phyloP scores from a whole-genome alignment of 92 coral and sea anemone species.

The Epizoanthus illoricatus region DNA sequence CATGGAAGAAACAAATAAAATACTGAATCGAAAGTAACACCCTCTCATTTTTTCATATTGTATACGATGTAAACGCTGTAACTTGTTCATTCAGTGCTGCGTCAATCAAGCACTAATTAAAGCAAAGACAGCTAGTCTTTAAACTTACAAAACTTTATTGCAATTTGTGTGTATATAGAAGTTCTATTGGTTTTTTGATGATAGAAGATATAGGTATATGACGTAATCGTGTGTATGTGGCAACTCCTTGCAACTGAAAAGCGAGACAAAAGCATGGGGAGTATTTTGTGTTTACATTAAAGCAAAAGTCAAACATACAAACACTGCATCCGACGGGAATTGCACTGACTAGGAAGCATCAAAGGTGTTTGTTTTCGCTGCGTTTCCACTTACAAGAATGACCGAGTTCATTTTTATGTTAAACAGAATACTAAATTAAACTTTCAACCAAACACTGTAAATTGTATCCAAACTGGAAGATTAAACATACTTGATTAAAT shows the following conservation, averaged over 20 bases:
- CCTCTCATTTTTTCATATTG: too few species aligned
- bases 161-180: not conserved
- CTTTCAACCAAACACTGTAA: conserved; percentile 7
- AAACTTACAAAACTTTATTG: not conserved
- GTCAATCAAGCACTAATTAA: too few species aligned
- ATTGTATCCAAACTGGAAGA: not conserved
- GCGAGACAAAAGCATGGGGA: not conserved
- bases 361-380: not conserved
- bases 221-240: not conserved
- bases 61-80: too few species aligned
- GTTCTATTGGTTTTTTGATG: not conserved
- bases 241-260: not conserved
- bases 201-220: not conserved
- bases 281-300: not conserved
- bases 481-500: conserved; percentile 2
- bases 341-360: not conserved
- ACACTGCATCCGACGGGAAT: conserved; percentile 5
- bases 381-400: not conserved
- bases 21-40: too few species aligned
- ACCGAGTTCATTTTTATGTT: not conserved
- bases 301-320: not conserved
- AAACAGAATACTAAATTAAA: not conserved
- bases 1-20: too few species aligned
- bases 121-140: too few species aligned
- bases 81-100: too few species aligned